These are phyloP conservation scores for Platycnemis pennipes DNA, from an alignment of 2,888 invertebrate genomes.

Conservation along the genomic window DNA sequence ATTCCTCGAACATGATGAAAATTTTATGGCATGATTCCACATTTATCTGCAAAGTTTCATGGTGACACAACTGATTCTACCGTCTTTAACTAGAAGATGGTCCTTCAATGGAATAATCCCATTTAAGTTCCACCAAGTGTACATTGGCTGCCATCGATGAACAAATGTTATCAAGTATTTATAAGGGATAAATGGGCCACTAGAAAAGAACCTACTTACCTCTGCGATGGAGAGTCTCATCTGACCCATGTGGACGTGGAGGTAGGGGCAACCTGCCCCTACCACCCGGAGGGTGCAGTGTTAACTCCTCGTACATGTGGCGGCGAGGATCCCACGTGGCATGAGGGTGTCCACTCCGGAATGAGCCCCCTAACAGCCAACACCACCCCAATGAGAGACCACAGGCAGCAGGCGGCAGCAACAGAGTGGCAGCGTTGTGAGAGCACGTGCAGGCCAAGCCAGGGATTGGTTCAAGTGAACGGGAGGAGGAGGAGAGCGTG, in stretches of 20 bases:
- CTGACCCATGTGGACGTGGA: constrained; percentile 83
- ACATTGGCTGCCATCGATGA: neutral
- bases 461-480: constrained; percentile 44
- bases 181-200: neutral
- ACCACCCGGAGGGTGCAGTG: constrained; percentile 80
- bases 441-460: constrained; percentile 68
- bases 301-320: constrained; percentile 94
- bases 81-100: neutral
- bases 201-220: constrained; percentile 69
- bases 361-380: constrained; percentile 74
- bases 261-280: constrained; percentile 80
- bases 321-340: constrained; percentile 94
- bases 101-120: neutral
- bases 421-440: constrained; percentile 66
- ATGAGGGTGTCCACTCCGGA: constrained; percentile 81
- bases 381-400: constrained; percentile 74
- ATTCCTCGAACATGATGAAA: neutral
- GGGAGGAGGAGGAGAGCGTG: constrained; percentile 49
- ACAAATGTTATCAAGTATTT: neutral
- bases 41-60: neutral
- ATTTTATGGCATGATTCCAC: neutral
- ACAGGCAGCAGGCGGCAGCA: constrained; percentile 71
- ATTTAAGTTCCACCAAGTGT: neutral
- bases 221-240: constrained; percentile 84
- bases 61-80: neutral